Percentiles rank a stretch among this genome's conserved stretches.
These are phyloP conservation scores for Syngnathus rostellatus DNA, from an alignment of 2,797 vertebrate genomes.

Conservation along the genomic window DNA sequence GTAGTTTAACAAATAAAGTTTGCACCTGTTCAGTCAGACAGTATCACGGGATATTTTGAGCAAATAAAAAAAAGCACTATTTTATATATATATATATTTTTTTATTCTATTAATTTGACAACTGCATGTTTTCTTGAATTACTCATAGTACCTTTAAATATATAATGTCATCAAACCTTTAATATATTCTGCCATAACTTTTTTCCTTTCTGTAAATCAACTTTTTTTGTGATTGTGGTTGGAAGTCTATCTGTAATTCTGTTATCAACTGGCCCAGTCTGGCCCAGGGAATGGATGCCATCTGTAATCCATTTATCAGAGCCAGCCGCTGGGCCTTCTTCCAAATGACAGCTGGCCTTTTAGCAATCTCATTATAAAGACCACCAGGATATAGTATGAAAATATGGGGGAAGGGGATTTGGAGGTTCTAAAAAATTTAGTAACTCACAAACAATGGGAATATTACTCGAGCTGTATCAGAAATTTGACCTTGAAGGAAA, in stretches of 20 bases:
- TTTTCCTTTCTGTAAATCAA: constrained; percentile 38
- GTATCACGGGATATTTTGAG: background rate
- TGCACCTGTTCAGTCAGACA: background rate
- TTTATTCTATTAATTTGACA: background rate
- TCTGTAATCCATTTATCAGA: constrained; percentile 64
- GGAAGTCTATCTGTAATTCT: constrained; percentile 57
- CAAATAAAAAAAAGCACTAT: background rate
- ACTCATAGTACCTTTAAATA: background rate
- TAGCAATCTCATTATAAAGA: constrained; percentile 61
- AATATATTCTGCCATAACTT: background rate
- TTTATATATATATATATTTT: background rate
- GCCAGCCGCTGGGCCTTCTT: constrained; percentile 48
- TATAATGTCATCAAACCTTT: background rate
- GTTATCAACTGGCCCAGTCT: constrained; percentile 64
- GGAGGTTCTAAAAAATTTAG: constrained; percentile 16
- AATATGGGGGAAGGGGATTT: constrained; percentile 35
- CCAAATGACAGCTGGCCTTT: constrained; percentile 61
- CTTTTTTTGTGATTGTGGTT: constrained; percentile 57
- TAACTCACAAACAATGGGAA: background rate
- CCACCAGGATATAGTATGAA: constrained; percentile 55
- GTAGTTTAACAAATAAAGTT: background rate
- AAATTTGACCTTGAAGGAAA: background rate
- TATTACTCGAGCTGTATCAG: constrained; percentile 3
- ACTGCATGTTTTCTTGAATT: background rate
- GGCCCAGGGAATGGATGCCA: constrained; percentile 54